Evolutionary conservation across 1,140 invertebrate genomes (phyloP).

Genomic region (Cotesia typhae): DNA sequence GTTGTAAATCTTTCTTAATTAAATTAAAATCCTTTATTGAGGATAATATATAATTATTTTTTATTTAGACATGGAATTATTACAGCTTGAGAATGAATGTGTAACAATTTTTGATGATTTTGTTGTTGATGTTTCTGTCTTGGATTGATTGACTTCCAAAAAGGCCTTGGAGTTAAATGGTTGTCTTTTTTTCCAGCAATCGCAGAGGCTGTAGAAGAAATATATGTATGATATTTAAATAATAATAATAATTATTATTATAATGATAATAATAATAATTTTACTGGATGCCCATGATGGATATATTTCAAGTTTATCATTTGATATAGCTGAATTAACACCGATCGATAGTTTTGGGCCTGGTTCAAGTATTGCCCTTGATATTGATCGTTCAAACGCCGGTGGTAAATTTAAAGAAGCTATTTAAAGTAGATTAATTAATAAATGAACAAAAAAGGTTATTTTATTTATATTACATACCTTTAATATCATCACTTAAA

Average conservation of each 20-base stretch:
- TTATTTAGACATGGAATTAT: too few relatives aligned
- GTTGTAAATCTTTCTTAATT: too few relatives aligned
- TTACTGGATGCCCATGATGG: conserved; percentile 58
- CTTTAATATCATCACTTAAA: conserved; percentile 59
- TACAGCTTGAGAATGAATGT: too few relatives aligned
- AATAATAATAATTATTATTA: background rate
- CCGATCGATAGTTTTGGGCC: conserved; percentile 52
- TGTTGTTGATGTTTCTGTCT: too few relatives aligned
- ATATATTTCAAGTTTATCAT: conserved; percentile 49
- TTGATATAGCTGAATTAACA: conserved; percentile 42
- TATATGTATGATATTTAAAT: conserved; percentile 26
- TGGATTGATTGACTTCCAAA: conserved; percentile 46
- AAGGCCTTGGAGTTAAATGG: conserved; percentile 48
- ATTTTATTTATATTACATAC: conserved; percentile 41
- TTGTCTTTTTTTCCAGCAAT: conserved; percentile 43
- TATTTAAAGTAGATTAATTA: conserved; percentile 28
- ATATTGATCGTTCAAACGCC: conserved; percentile 58
- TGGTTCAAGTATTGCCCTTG: conserved; percentile 56
- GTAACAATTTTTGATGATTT: too few relatives aligned
- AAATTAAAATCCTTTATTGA: too few relatives aligned
- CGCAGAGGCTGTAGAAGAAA: conserved; percentile 43
- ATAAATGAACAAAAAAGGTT: background rate
- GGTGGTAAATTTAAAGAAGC: conserved; percentile 59
- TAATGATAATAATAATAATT: background rate
- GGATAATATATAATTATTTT: too few relatives aligned